Evolutionary conservation across 2,888 invertebrate species (phyloP), one percentile per base, ranked within the genome.

Genomic region (Drosophila rellima): DNA sequence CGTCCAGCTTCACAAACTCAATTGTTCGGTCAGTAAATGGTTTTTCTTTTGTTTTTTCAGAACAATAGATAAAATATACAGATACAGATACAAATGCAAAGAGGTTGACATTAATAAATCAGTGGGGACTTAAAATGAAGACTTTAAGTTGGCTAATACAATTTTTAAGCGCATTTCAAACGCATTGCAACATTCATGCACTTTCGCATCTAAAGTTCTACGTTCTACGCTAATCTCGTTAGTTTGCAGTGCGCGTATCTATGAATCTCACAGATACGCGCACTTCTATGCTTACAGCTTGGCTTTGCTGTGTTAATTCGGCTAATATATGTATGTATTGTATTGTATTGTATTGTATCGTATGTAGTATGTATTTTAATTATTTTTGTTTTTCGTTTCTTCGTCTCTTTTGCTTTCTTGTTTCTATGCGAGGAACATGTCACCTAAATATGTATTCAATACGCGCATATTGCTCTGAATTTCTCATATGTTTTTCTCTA

Each of bases 391-490:
- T 23, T 44, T 52, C 23, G 1, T 40, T 45, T 50, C 35, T 59
- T 51, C 57, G 15, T 63, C 40, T 50, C 26, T 10, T 45, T 67
- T 23, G 64, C 31, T 59, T 61, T 73, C 10, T 76, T 64, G 29
- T 33, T 47, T 59, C 54, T 66, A 82, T 78, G 79, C 71, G 89
- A 85, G 84, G 83, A 86, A 89, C 88, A 86, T 85, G 85, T 85
- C 88, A 84, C 89, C 84, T 84, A 81, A 84, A 81, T 78, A 84
- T 87, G 80, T 89, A 82, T 89, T 80, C 84, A 86, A 87, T 90
- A 80, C 87, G 80, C 72, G 69, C 77, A 75, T 88, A 84, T 89
- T 88, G 83, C 70, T 85, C 77, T 71, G 75, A 57, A 57, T 85
- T 78, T 60, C 54, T 37, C 37, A 54, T 62, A 48, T 59, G 18